Conservation (phyloP, 2,113 vertebrate species). For the Ornithorhynchus anatinus region DNA sequence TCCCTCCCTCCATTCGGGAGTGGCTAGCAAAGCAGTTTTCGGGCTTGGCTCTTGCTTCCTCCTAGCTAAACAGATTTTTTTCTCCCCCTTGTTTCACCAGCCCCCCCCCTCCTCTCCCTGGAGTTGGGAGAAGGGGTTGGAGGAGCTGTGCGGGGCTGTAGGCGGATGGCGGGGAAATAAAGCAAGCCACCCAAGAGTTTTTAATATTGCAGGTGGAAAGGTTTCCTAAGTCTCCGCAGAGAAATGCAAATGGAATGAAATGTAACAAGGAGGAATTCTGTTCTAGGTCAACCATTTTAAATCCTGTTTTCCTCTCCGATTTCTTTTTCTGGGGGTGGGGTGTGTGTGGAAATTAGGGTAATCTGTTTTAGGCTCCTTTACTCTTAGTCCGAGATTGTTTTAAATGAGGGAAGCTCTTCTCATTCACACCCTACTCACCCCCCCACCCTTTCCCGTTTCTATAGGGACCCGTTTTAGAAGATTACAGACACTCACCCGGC, state of each 20-base stretch:
- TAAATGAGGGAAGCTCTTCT: neutral
- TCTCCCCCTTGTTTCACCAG: too few relatives aligned
- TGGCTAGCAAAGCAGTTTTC: conserved; percentile 48
- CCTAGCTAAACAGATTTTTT: conserved; percentile 52
- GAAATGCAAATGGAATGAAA: conserved; percentile 63
- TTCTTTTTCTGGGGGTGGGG: neutral
- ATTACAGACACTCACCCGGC: conserved; percentile 46
- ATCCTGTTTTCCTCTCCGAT: conserved; percentile 53
- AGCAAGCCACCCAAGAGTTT: conserved; percentile 58
- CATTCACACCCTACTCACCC: neutral
- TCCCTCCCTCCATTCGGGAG: conserved; percentile 4
- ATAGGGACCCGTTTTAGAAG: conserved; percentile 55
- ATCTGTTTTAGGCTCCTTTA: neutral
- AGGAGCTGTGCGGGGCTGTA: conserved; percentile 33
- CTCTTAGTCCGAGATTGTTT: neutral
- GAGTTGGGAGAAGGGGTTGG: conserved; percentile 55
- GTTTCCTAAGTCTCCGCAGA: conserved; percentile 52
- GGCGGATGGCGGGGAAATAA: neutral
- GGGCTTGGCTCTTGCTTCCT: conserved; percentile 48
- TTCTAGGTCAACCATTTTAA: conserved; percentile 43
- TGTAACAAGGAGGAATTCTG: conserved; percentile 56
- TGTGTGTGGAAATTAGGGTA: neutral
- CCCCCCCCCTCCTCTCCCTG: conserved; percentile 54
- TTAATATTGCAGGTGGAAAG: conserved; percentile 64
- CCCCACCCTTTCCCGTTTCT: conserved; percentile 50